Base-by-base conservation (phyloP, 2,888 invertebrate genomes). In the Heliconius charithonia region DNA sequence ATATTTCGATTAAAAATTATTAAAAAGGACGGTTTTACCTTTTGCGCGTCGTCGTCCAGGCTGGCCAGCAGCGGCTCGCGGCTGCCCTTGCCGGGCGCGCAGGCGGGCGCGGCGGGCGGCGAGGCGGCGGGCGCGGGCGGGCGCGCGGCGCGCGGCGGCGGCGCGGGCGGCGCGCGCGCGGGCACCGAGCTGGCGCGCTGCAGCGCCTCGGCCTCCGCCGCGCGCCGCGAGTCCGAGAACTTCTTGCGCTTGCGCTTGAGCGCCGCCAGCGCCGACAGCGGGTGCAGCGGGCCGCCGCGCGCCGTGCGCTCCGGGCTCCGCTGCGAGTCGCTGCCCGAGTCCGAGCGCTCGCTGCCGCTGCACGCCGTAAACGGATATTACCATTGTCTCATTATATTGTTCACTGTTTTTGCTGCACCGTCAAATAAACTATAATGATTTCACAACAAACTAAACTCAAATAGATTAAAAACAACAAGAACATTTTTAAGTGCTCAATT, bases 211-310 rank as follows among this genome's bases (percentile, higher is more conserved):
- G 83, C 80, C 91, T 90, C 89, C 90, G 90, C 87, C 88, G 87
- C 84, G 87, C 86, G 96, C 85, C 97, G 95, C 80, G 97, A 97
- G 82, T 97, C 97, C 0, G 97, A 97, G 92, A 97, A 98, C 89
- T 97, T 97, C 92, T 97, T 97, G 82, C 97, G 96, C 90, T 97
- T 98, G 87, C 97, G 96, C 88, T 97, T 97, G 78, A 98, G 95
- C 37, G 97, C 96, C 2, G 97, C 97, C 82, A 97, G 94, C 76
- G 97, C 97, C 45, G 95, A 92, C 77, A 96, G 89, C 86, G 94
- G 92, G 82, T 90, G 92, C 85, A 91, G 88, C 82, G 93, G 90
- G 10, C 90, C 89, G 81, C 86, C 83, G 83, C 89, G 89, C 76
- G 77, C 84, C 77, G 77, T 85, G 59, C 93, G 91, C 87, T 93